Base-by-base conservation (phyloP, 1,140 invertebrate species). In the Arctopsyche grandis region DNA sequence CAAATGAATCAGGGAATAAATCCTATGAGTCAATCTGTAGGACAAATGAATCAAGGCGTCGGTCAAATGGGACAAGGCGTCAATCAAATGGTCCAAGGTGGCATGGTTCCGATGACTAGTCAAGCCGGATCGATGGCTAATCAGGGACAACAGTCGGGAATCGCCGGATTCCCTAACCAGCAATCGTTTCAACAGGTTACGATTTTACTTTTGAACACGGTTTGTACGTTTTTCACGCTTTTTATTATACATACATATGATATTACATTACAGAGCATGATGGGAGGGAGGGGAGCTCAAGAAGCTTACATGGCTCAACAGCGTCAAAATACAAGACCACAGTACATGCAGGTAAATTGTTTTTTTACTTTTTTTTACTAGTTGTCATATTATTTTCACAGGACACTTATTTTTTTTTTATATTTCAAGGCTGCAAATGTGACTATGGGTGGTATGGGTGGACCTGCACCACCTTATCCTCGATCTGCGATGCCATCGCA, bases 391-490 rank as follows among this genome's bases (percentile, higher is more conserved):
- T n/a, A n/a, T n/a, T n/a, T n/a, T n/a, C n/a, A n/a, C n/a, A n/a
- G 48, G 3, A 14, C 10, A 52, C 4, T 5, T 52, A 60, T 26
- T 66, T 1, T 60, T 22, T 60, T 60, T 14, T 56, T 52, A 48
- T 52, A 22, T 73, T 79, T 82, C 66, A 84, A 92, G 88, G 90
- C 91, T 7, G 91, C 91, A 0, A 93, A 92, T 84, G 91, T 93
- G 19, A 92, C 91, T 3, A 93, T 93, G 91, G 91, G 91, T 46
- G 90, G 89, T 77, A 91, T 91, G 89, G 90, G 88, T 73, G 90
- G 89, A n/a, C 90, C 90, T 4, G 91, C 91, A 16, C 91, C 91
- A 46, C 90, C 91, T 0, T 92, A 92, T 80, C 86, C 87, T 3
- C 85, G 87, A 56, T 81, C 82, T 21, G 85, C 88, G 81, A 88